These are phyloP conservation scores for Dipodomys stephensi DNA, from an alignment of 2,113 vertebrate genomes.

Conservation along the genomic window DNA sequence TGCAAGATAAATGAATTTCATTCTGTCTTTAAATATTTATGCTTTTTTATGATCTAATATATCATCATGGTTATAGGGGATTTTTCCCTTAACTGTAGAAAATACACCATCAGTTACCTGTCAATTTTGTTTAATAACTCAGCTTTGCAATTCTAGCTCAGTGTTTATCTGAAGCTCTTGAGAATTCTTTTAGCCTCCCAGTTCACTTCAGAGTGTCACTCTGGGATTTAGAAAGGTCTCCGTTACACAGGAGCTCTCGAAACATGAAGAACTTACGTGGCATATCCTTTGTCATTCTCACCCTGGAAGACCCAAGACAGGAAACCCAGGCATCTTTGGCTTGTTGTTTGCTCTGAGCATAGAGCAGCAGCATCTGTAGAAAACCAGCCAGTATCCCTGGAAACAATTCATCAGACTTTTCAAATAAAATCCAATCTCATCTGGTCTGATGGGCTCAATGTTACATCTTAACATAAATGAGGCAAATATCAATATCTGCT, in stretches of 20 bases:
- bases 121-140: constrained; percentile 75
- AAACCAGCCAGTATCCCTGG: constrained; percentile 60
- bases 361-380: background rate
- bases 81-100: constrained; percentile 66
- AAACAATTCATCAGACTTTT: constrained; percentile 72
- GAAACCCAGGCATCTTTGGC: constrained; percentile 49
- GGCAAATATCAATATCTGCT: constrained; percentile 63
- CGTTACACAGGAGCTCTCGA: constrained; percentile 42
- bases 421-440: constrained; percentile 71
- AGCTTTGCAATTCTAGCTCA: constrained; percentile 31
- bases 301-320: background rate
- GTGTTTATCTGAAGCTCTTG: constrained; percentile 41
- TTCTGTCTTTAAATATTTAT: constrained; percentile 74
- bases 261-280: constrained; percentile 52
- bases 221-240: constrained; percentile 56
- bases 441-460: background rate
- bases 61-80: constrained; percentile 70
- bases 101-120: constrained; percentile 77
- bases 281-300: constrained; percentile 44
- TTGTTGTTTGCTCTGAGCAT: constrained; percentile 46
- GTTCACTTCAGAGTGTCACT: constrained; percentile 31
- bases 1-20: constrained; percentile 70
- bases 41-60: constrained; percentile 72
- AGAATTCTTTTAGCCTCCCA: constrained; percentile 26
- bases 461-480: constrained; percentile 71